Percentiles rank a stretch among this genome's conserved stretches.
Conservation (phyloP, 2,888 invertebrate genomes). For the Nycteola revayana region DNA sequence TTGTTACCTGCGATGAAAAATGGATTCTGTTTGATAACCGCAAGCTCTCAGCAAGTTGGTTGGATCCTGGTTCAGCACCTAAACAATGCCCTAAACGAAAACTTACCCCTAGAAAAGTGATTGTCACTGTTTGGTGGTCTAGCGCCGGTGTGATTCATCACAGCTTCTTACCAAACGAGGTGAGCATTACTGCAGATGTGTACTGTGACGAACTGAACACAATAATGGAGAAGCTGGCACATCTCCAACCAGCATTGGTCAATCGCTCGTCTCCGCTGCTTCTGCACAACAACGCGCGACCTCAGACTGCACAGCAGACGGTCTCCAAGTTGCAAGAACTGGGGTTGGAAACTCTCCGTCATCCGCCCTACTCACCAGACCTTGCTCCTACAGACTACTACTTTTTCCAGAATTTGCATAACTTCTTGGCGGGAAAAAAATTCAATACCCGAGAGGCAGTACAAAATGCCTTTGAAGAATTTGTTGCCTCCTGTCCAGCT, state of each 20-base stretch:
- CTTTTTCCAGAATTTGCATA: conserved; percentile 14
- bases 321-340: conserved; percentile 4
- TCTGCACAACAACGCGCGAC: conserved; percentile 8
- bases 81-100: conserved; percentile 14
- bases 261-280: conserved; percentile 12
- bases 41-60: conserved; percentile 11
- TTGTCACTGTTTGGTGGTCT: conserved; percentile 11
- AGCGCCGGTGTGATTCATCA: conserved; percentile 26
- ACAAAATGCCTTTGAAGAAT: too few species aligned
- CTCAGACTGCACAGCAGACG: conserved; percentile 14
- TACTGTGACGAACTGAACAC: conserved; percentile 19
- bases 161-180: conserved; percentile 27
- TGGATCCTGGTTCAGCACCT: conserved; percentile 9
- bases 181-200: conserved; percentile 22
- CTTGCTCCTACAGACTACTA: conserved; percentile 9
- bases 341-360: conserved; percentile 7
- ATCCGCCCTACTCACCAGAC: conserved; percentile 5
- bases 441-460: conserved; percentile 2
- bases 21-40: conserved; percentile 10
- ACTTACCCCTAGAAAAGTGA: conserved; percentile 16
- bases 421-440: conserved; percentile 13
- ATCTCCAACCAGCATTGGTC: conserved; percentile 11
- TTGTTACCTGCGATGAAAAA: conserved; percentile 7
- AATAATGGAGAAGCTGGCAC: conserved; percentile 23
- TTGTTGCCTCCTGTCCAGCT: too few species aligned